phyloP scores from a whole-genome alignment of 2,888 invertebrate genomes.

The Dasysyrphus tricinctus region DNA sequence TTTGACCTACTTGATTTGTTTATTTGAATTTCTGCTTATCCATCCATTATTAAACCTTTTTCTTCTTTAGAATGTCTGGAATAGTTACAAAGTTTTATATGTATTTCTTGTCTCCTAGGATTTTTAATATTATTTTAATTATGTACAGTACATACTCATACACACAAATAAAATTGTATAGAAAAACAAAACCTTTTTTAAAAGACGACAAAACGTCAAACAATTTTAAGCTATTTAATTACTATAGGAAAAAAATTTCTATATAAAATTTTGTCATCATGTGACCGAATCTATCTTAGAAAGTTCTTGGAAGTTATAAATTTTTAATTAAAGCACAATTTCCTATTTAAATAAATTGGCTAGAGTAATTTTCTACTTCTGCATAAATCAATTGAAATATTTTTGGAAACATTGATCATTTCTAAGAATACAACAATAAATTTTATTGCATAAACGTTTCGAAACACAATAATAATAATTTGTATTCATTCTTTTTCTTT shows the following conservation, averaged over 20 bases:
- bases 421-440: too few relatives aligned
- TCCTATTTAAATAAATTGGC: neutral
- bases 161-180: neutral
- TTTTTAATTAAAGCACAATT: neutral
- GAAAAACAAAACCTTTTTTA: neutral
- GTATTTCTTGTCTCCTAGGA: neutral
- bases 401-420: too few relatives aligned
- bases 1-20: neutral
- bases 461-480: too few relatives aligned
- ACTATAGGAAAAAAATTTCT: neutral
- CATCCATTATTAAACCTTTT: neutral
- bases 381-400: neutral
- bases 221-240: neutral
- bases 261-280: neutral
- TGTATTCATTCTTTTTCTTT: too few relatives aligned
- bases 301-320: neutral
- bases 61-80: neutral
- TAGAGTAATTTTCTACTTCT: neutral
- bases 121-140: neutral
- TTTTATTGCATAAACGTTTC: too few relatives aligned
- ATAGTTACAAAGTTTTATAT: neutral
- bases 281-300: neutral
- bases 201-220: neutral
- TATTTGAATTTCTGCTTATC: conserved; percentile 2
- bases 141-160: too few relatives aligned